These are phyloP conservation scores for Eulemur mongoz DNA, from an alignment of 2,797 vertebrate species.

Conservation along the genomic window DNA sequence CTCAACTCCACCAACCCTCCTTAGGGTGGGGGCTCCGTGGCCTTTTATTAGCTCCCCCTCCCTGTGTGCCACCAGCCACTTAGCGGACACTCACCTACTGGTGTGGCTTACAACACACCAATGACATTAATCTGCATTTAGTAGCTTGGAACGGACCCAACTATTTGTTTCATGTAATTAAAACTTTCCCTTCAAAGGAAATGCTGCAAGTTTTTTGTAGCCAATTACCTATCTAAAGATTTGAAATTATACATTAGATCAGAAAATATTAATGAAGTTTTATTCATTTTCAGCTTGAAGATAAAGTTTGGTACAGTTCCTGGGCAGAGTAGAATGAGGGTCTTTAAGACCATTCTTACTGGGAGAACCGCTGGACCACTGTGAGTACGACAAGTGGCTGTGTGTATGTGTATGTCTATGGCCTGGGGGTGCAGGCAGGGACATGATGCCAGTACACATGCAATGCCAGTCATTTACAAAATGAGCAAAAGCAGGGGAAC, in stretches of 20 bases:
- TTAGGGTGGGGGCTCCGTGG: no score
- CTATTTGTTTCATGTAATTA: neutral
- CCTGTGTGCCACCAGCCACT: neutral
- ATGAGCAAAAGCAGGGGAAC: neutral
- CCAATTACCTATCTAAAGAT: neutral
- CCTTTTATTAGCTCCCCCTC: neutral
- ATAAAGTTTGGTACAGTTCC: rapidly evolving
- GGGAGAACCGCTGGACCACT: neutral
- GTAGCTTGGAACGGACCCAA: neutral
- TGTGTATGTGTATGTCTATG: neutral
- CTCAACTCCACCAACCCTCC: no score
- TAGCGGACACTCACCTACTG: neutral
- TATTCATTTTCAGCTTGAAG: neutral
- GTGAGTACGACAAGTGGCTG: neutral
- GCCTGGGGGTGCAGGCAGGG: neutral
- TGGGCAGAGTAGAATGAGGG: neutral
- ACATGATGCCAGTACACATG: neutral
- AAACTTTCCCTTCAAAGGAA: neutral
- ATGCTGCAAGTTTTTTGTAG: neutral
- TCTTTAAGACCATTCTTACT: neutral
- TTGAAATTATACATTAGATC: neutral
- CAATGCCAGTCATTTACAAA: rapidly evolving
- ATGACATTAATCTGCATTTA: neutral
- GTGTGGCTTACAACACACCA: neutral
- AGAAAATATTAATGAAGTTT: neutral